Evolutionary conservation across 2,797 vertebrate genomes (phyloP), one percentile per base, ranked within the genome.

Genomic region (Pyrocephalus nanus): DNA sequence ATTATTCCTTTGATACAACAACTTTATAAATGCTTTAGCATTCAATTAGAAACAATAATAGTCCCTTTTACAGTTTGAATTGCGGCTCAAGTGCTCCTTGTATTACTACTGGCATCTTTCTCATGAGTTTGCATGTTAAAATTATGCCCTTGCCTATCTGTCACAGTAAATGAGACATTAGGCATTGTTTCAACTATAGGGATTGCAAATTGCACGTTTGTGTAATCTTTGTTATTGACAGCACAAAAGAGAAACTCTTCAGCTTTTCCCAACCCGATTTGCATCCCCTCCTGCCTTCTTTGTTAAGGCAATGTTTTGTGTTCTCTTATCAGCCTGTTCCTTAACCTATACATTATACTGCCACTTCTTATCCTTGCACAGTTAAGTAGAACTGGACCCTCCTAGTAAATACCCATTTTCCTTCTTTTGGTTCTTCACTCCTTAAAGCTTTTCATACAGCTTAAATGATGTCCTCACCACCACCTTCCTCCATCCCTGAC

Each of bases 1-100:
- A 97, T 96, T 80, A 95, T 87, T 97, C 82, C 94, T 95, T 94
- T 61, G 13, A 57, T 54, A 75, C 57, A 95, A 81, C 81, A 95
- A 94, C 90, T 88, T 67, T 76, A 93, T 87, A 89, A 86, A 94
- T 42, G 92, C 91, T 96, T 90, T 67, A 96, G 85, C 76, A 89
- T 40, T 89, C 90, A 92, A 92, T 95, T 92, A 96, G 77, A 94
- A 96, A 95, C 42, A 71, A 86, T 42, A 92, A 86, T 76, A 93
- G 93, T 80, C 64, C 36, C 70, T 72, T 88, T 66, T 78, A 50
- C 11, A n/a, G 80, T 90, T 86, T 57, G 53, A 83, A 94, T 90
- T 91, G 69, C 80, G 81, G 95, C 64, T 95, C 64, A 57, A 90
- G 43, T 81, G 95, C 95, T 84, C 90, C 70, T 67, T 72, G 30